phyloP scores from a whole-genome alignment of 1,140 invertebrate species.

The Drosophila jambulina region DNA sequence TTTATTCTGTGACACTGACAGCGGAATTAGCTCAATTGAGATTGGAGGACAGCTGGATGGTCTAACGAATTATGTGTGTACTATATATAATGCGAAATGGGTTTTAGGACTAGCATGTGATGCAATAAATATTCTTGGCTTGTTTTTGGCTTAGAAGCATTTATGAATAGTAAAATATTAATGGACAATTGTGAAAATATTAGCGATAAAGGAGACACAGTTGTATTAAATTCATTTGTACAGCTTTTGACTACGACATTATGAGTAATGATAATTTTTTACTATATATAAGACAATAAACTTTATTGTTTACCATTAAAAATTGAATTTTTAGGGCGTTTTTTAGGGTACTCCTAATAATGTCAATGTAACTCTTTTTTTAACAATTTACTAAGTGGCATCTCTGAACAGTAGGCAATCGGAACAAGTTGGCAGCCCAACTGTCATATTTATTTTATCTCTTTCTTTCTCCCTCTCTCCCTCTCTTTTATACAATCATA shows the following conservation, averaged over 20 bases:
- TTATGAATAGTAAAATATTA: constrained; percentile 2
- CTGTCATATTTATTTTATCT: no score
- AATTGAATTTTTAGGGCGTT: no score
- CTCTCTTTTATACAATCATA: no score
- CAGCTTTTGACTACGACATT: not conserved
- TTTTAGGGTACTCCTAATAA: no score
- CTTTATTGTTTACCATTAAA: not conserved
- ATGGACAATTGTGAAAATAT: constrained; percentile 10
- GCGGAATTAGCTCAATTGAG: constrained; percentile 36
- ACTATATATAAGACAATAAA: not conserved
- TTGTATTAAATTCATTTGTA: not conserved
- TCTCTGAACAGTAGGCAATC: not conserved
- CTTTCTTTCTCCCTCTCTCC: no score
- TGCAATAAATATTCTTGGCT: constrained; percentile 12
- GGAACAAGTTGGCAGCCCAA: not conserved
- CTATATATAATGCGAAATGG: constrained; percentile 6
- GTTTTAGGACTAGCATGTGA: not conserved
- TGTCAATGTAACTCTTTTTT: no score
- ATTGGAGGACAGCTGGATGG: constrained; percentile 17
- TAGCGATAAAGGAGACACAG: not conserved
- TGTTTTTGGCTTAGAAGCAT: not conserved
- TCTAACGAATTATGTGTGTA: constrained; percentile 15
- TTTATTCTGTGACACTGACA: constrained; percentile 47
- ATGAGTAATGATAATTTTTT: not conserved
- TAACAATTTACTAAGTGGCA: not conserved